Conservation (phyloP, 2,888 invertebrate species). For the Catotricha subobsoleta region DNA sequence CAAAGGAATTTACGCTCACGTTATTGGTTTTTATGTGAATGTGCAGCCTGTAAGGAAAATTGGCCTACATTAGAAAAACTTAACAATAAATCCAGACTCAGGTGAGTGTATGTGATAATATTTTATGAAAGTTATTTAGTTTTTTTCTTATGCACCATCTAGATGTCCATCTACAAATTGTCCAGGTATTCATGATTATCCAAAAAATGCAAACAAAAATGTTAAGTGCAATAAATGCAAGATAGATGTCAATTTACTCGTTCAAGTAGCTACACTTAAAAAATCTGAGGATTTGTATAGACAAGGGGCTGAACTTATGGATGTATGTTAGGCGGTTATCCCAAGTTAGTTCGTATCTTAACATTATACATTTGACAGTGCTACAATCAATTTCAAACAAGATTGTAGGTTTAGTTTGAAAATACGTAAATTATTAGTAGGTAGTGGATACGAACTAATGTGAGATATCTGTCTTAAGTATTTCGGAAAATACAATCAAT, state of each 20-base stretch:
- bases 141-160: not conserved
- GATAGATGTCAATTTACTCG: constrained; percentile 31
- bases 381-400: too few relatives aligned
- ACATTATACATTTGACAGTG: too few relatives aligned
- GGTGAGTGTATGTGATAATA: constrained; percentile 5
- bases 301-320: constrained; percentile 27
- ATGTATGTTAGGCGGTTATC: constrained; percentile 14
- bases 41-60: constrained; percentile 51
- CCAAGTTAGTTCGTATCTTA: too few relatives aligned
- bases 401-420: too few relatives aligned
- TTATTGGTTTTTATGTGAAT: constrained; percentile 64
- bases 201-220: constrained; percentile 25
- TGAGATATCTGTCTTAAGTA: too few relatives aligned
- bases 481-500: too few relatives aligned
- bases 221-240: constrained; percentile 35
- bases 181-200: constrained; percentile 29
- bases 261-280: constrained; percentile 26
- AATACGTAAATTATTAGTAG: too few relatives aligned
- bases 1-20: constrained; percentile 46
- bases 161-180: constrained; percentile 37
- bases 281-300: constrained; percentile 34
- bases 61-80: constrained; percentile 53
- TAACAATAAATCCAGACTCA: constrained; percentile 30
- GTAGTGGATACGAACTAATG: too few relatives aligned
- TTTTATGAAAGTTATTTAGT: constrained; percentile 2